Evolutionary conservation across 2,113 vertebrate species (phyloP), one percentile per base, ranked within the genome.

Genomic region (Hiodon alosoides): DNA sequence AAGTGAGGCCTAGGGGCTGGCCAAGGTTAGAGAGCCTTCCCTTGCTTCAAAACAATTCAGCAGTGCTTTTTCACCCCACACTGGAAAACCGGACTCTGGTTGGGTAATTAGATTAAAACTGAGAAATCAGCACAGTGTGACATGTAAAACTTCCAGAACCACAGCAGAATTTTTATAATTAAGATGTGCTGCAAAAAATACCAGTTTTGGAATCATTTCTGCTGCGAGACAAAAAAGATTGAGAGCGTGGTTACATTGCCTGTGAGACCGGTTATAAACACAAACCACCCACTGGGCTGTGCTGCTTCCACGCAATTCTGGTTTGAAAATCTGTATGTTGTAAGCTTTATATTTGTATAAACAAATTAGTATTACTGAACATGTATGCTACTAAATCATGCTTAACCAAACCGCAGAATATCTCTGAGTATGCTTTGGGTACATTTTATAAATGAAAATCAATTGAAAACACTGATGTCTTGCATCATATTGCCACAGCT

Each of bases 1-100:
- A 83, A 86, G 86, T 82, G 83, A 88, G 84, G 82, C 83, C 83
- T 83, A 86, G 87, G 85, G 80, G 81, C 80, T 86, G 85, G 86
- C 85, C 87, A 76, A 61, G 84, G 88, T 78, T 74, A 87, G 86
- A 87, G 86, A 84, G 84, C 81, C 87, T 87, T 87, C 89, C 89
- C 87, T 87, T 87, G 89, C 86, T 31, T 31, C 31, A 31, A 85
- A 86, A 74, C 86, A 85, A 85, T 83, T 86, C 89, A 83, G 86
- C 83, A 86, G 82, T 76, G 74, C 79, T 69, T 80, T 85, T 73
- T 75, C 74, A 77, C 85, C 81, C 79, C 81, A 82, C 82, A 86
- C 84, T 86, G 84, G 73, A 80, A 76, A 75, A 79, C 72, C 78
- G 87, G 85, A 83, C 84, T 81, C 52, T 72, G 80, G 67, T 81